phyloP scores from a whole-genome alignment of 2,113 vertebrate genomes.

The Catharus minimus region DNA sequence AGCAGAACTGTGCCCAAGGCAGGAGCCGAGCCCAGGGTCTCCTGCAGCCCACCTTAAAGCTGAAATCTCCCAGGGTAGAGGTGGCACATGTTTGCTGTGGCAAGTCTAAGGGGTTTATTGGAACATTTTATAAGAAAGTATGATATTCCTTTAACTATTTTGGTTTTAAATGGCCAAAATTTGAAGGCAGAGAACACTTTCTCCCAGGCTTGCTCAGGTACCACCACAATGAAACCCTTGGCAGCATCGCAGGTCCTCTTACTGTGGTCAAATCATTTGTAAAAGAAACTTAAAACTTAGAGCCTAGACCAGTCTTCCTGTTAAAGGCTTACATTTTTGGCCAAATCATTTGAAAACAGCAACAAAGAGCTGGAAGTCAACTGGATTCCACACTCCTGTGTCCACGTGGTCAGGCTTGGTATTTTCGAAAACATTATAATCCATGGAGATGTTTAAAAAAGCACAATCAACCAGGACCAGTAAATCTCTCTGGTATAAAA shows the following conservation, averaged over 20 bases:
- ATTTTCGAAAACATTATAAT: background rate
- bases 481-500: background rate
- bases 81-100: background rate
- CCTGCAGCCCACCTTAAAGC: background rate
- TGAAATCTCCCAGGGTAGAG: background rate
- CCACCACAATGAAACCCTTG: background rate
- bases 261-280: rapidly evolving
- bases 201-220: background rate
- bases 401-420: background rate
- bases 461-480: background rate
- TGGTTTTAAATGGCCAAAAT: background rate
- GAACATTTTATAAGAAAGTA: background rate
- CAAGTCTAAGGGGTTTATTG: background rate
- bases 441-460: background rate
- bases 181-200: background rate
- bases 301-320: background rate
- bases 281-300: background rate
- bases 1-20: background rate
- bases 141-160: background rate
- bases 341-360: background rate
- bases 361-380: background rate
- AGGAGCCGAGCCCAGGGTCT: background rate
- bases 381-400: background rate
- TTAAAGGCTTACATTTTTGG: background rate
- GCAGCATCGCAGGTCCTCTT: background rate